A percentile compares a stretch with the other conserved stretches of the same genome.
Evolutionary conservation across 2,113 vertebrate genomes (phyloP).

Genomic region (Varanus salvator): DNA sequence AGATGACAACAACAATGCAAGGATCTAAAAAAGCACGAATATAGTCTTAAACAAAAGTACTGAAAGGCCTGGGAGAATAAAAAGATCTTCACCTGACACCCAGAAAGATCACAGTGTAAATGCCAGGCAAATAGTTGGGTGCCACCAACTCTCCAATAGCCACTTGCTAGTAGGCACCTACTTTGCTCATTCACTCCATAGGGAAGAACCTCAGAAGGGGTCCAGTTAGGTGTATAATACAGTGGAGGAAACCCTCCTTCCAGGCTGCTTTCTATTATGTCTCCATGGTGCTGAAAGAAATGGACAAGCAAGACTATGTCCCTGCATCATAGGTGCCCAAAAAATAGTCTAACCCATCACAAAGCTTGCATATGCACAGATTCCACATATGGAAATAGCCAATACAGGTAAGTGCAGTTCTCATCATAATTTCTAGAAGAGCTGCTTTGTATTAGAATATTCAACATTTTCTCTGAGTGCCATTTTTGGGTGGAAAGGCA

Average conservation of each 20-base stretch:
- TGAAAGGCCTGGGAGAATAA: not conserved
- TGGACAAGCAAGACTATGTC: not conserved
- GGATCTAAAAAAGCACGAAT: not conserved
- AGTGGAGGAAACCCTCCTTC: not conserved
- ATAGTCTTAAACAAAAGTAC: not conserved
- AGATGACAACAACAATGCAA: not conserved
- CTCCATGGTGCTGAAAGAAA: not conserved
- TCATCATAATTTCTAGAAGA: constrained; percentile 56
- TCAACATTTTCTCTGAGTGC: not conserved
- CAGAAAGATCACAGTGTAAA: not conserved
- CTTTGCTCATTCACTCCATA: not conserved
- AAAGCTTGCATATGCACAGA: not conserved
- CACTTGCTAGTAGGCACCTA: not conserved
- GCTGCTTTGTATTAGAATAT: constrained; percentile 57
- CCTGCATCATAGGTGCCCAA: not conserved
- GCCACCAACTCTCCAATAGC: no score
- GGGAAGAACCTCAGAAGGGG: not conserved
- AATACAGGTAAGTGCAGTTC: not conserved
- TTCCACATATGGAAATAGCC: not conserved
- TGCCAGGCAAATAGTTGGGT: not conserved
- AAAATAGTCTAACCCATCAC: not conserved
- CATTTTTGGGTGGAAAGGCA: no score
- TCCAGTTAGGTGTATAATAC: not conserved
- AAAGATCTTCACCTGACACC: not conserved
- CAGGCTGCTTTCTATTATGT: not conserved